Percentiles rank a stretch among this genome's conserved stretches.
Evolutionary conservation across 35 echinoderm and acorn worm species (phyloP).

Genomic region (Diadema setosum): DNA sequence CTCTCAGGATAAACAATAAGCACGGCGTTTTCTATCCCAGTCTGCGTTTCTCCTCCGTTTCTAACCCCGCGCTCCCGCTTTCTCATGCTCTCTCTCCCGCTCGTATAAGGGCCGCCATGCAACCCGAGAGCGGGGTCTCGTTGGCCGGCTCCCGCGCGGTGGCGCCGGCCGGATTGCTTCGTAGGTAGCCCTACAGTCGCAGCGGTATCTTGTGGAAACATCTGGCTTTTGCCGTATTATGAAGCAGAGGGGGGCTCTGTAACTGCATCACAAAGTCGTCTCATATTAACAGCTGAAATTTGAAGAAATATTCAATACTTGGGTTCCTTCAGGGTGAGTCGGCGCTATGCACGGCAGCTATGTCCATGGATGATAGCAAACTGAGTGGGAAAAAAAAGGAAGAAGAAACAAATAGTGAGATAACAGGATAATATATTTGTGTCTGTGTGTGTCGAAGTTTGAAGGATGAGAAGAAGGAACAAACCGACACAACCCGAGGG

Average conservation of each 20-base stretch:
- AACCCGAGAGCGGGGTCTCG: neutral
- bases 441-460: too few species aligned
- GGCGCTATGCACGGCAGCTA: neutral
- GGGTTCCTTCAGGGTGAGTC: neutral
- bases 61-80: neutral
- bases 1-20: neutral
- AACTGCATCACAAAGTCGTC: neutral
- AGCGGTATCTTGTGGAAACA: neutral
- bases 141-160: neutral
- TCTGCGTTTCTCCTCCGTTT: neutral
- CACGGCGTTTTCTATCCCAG: neutral
- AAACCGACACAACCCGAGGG: too few species aligned
- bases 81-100: neutral
- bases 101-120: neutral
- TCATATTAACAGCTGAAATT: slow-evolving; percentile 22
- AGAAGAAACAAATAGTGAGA: neutral
- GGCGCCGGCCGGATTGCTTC: neutral
- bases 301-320: slow-evolving; percentile 16
- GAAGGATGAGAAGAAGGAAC: neutral
- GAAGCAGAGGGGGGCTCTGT: too few species aligned
- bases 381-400: neutral
- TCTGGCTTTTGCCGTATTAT: neutral
- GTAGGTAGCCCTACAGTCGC: neutral
- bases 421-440: neutral
- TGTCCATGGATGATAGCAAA: neutral